These are phyloP conservation scores for Ethmia dodecea DNA, from an alignment of 2,888 invertebrate genomes.

Conservation along the genomic window DNA sequence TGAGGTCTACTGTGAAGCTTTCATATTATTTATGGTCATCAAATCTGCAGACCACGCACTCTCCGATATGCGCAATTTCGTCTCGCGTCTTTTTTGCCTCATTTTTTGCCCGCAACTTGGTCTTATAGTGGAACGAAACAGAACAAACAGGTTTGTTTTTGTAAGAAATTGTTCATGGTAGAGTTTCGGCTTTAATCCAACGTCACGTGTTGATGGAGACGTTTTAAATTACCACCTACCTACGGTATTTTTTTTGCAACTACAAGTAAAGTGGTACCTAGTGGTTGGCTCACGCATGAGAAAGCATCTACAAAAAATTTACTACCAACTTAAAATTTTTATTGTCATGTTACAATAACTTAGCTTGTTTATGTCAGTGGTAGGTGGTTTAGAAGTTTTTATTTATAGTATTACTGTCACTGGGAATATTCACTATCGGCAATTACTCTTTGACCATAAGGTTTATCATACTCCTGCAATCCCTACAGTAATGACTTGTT, in stretches of 20 bases:
- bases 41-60: slow-evolving; percentile 24
- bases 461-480: no score
- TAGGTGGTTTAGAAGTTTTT: no score
- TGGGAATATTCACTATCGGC: no score
- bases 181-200: slow-evolving; percentile 34
- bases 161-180: slow-evolving; percentile 34
- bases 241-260: slow-evolving; percentile 20
- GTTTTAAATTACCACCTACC: slow-evolving; percentile 39
- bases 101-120: slow-evolving; percentile 33
- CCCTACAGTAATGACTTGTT: no score
- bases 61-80: slow-evolving; percentile 28
- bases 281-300: slow-evolving; percentile 21
- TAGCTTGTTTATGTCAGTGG: no score
- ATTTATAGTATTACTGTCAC: no score
- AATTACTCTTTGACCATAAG: no score
- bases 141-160: slow-evolving; percentile 52
- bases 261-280: slow-evolving; percentile 24
- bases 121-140: slow-evolving; percentile 42
- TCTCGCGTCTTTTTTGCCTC: slow-evolving; percentile 26
- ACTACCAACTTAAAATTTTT: no score
- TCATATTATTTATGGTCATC: no score
- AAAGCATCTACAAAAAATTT: no score
- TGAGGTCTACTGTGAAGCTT: no score
- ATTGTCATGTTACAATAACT: no score
- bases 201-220: slow-evolving; percentile 31